Base-by-base conservation (phyloP, 2,113 vertebrate genomes). In the Cavia porcellus region DNA sequence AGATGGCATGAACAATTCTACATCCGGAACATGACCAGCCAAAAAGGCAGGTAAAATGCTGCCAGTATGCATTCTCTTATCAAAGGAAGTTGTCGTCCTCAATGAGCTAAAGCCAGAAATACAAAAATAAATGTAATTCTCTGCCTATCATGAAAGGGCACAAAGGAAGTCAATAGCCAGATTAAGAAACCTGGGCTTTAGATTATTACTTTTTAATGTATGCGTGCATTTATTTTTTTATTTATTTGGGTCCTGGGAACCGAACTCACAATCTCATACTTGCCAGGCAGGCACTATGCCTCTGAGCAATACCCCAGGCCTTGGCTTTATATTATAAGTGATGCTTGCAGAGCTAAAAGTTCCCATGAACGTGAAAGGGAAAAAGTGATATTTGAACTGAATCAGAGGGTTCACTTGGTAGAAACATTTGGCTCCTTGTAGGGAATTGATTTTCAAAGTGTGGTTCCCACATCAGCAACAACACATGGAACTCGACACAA, bases 21-120 rank as follows among this genome's bases (percentile, higher is more conserved):
- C 86, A 77, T 75, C 86, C 90, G 80, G 86, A 87, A 96, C 96
- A 86, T 74, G 62, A 66, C 66, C 32, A 32, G 81, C 86, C 59
- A 86, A 8, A 83, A 84, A 86, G 75, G 14, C 8, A 94, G 62
- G 32, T 91, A 75, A 2, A 50, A 30, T 72, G 57, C 28, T 9
- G 12, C n/a, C 32, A 75, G 22, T 82, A 55, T 72, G 28, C 64
- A 84, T 83, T 90, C 68, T 80, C 90, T 86, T 15, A 57, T 35
- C 83, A 50, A 47, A 61, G 28, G 32, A 89, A 7, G 86, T 52
- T 80, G 68, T 82, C 59, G 89, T 86, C 32, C 68, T 89, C 14
- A 12, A 57, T 50, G 2, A 83, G 55, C n/a, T 61, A 82, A 77
- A 28, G 64, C 45, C 80, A 50, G 38, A 22, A 88, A 88, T 79